Evolutionary conservation across 2,888 invertebrate genomes (phyloP), one percentile per base, ranked within the genome.

Genomic region (Cantharis lateralis): DNA sequence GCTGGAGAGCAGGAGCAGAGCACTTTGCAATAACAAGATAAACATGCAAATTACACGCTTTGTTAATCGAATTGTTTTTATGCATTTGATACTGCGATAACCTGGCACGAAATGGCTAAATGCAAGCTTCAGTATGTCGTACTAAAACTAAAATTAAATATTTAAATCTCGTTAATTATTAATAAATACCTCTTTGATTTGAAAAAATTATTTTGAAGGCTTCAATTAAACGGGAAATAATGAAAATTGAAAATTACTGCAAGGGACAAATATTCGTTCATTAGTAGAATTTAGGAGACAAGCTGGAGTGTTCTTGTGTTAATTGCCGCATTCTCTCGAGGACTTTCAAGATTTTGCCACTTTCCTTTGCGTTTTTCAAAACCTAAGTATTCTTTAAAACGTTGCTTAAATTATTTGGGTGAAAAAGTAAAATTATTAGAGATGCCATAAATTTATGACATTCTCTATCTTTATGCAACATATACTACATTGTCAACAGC

Each of bases 261-360:
- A 7, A 48, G 48, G 48, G 48, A 48, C 48, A 66, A 66, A 66
- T 24, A 66, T 18, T 66, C 64, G 24, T 66, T 66, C 64, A 66
- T 66, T 66, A 66, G 64, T 66, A n/a, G 18, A 24, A 66, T 66
- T 66, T 66, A 20, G 81, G 79, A 81, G 82, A 82, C 82, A 80
- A 77, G 76, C 80, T 80, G 74, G 79, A 84, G 84, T 79, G 81
- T 80, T 78, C 84, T 84, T 78, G 79, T 78, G 81, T 83, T 84
- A 84, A 84, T 84, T 84, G 83, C 83, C 79, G 80, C 76, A 77
- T 80, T 80, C 81, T 79, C 80, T 83, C 79, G 81, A 81, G 78
- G 32, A 75, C 74, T 78, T 79, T 79, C 74, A 72, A 79, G 80
- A 78, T 78, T 78, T 76, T 71, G 72, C 75, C 72, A 71, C 70